Percentiles rank a stretch among this genome's conserved stretches.
Evolutionary conservation across 2,113 vertebrate genomes (phyloP).

Genomic region (Pionites leucogaster): DNA sequence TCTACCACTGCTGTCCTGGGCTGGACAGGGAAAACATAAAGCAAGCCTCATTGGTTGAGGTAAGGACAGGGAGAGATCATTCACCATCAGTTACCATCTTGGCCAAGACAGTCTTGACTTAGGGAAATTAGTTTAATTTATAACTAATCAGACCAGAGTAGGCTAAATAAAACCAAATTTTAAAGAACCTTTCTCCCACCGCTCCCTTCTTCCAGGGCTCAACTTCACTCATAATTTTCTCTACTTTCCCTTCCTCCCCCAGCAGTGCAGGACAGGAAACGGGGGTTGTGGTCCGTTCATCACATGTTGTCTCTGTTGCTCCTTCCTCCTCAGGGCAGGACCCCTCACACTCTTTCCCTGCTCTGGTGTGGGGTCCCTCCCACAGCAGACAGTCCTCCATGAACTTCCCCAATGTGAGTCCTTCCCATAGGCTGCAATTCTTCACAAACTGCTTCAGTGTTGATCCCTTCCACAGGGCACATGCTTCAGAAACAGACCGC

Average conservation of each 20-base stretch:
- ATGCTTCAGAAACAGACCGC: not conserved
- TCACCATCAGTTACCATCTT: not conserved
- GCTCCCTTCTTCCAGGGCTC: not conserved
- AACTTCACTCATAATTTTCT: not conserved
- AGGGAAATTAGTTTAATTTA: not conserved
- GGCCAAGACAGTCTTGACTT: not conserved
- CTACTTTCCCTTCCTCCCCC: not conserved
- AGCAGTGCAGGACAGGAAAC: not conserved
- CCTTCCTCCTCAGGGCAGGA: not conserved
- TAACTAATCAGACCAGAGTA: not conserved
- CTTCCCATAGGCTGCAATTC: not conserved
- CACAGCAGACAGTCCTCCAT: not conserved
- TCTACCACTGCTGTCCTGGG: not conserved
- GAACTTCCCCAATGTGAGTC: not conserved
- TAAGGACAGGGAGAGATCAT: not conserved
- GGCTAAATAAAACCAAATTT: not conserved
- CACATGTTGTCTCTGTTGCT: accelerated
- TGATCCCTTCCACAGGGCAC: not conserved
- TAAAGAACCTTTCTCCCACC: not conserved
- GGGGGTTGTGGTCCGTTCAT: not conserved
- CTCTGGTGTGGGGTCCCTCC: not conserved
- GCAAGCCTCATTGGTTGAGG: not conserved
- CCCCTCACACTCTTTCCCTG: not conserved
- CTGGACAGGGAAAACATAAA: not conserved
- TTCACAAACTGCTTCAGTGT: not conserved